Evolutionary conservation across 1,140 invertebrate species (phyloP).

Genomic region (Zaprionus africanus): DNA sequence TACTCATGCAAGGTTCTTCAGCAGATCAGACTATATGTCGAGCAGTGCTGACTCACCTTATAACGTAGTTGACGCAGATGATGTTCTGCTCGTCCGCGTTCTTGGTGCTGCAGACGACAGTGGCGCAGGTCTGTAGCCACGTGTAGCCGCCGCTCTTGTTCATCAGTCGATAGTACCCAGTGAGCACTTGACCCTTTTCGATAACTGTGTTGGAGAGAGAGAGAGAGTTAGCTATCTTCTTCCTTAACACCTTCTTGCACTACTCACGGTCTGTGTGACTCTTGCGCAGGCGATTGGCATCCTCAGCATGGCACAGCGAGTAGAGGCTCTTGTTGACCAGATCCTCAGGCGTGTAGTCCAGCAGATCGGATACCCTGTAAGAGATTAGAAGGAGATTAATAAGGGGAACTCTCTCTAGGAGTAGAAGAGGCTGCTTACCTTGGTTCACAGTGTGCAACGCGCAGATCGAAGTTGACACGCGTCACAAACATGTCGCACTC

Average conservation of each 20-base stretch:
- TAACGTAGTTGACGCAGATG: slow-evolving; percentile 97
- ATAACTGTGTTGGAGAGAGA: slow-evolving; percentile 88
- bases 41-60: slow-evolving; percentile 56
- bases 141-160: slow-evolving; percentile 98
- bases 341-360: slow-evolving; percentile 97
- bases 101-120: slow-evolving; percentile 97
- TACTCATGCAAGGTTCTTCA: neutral
- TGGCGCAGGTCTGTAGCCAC: slow-evolving; percentile 98
- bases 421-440: slow-evolving; percentile 87
- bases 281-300: slow-evolving; percentile 96
- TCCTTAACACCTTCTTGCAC: neutral
- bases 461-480: slow-evolving; percentile 97
- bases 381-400: accelerated
- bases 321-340: slow-evolving; percentile 97
- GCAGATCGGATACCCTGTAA: slow-evolving; percentile 93
- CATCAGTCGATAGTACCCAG: slow-evolving; percentile 97
- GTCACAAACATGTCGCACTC: slow-evolving; percentile 99
- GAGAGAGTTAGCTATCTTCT: neutral
- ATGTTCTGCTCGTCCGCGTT: slow-evolving; percentile 98
- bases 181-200: slow-evolving; percentile 97
- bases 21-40: neutral
- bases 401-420: too few relatives aligned
- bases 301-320: slow-evolving; percentile 96
- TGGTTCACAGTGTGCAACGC: slow-evolving; percentile 98
- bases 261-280: slow-evolving; percentile 97